phyloP scores from a whole-genome alignment of 2,888 invertebrate genomes.

The Corythucha ciliata region DNA sequence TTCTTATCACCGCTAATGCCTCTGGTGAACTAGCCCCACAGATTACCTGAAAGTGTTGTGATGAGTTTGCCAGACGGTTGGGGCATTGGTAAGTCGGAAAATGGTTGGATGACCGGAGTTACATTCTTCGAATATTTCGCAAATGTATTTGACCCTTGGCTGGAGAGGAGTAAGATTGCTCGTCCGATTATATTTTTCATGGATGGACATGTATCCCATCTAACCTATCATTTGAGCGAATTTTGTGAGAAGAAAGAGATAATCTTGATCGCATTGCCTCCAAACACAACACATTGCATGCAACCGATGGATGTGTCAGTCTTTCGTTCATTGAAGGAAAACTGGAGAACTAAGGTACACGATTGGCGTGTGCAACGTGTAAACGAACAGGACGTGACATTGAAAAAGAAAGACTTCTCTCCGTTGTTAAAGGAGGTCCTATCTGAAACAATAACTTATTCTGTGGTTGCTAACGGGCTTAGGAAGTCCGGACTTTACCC shows the following conservation, averaged over 20 bases:
- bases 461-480: slow-evolving; percentile 35
- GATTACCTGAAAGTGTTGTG: slow-evolving; percentile 36
- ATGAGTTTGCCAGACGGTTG: slow-evolving; percentile 35
- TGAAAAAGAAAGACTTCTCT: slow-evolving; percentile 20
- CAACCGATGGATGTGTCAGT: slow-evolving; percentile 41
- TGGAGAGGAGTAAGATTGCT: slow-evolving; percentile 36
- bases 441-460: slow-evolving; percentile 27
- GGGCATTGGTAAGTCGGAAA: slow-evolving; percentile 38
- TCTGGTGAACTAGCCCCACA: slow-evolving; percentile 32
- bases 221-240: slow-evolving; percentile 39
- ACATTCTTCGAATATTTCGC: slow-evolving; percentile 36
- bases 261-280: slow-evolving; percentile 39
- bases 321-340: slow-evolving; percentile 38
- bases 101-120: slow-evolving; percentile 12
- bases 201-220: slow-evolving; percentile 34
- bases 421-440: slow-evolving; percentile 26
- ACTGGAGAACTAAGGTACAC: slow-evolving; percentile 37
- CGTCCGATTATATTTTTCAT: slow-evolving; percentile 34
- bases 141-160: slow-evolving; percentile 40
- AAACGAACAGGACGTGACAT: slow-evolving; percentile 10
- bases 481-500: slow-evolving; percentile 35
- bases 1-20: slow-evolving; percentile 36
- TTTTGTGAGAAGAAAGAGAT: slow-evolving; percentile 41
- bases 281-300: slow-evolving; percentile 41
- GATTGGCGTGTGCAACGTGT: slow-evolving; percentile 35